phyloP scores from a whole-genome alignment of 2,797 vertebrate species.

The Poecilia wingei region DNA sequence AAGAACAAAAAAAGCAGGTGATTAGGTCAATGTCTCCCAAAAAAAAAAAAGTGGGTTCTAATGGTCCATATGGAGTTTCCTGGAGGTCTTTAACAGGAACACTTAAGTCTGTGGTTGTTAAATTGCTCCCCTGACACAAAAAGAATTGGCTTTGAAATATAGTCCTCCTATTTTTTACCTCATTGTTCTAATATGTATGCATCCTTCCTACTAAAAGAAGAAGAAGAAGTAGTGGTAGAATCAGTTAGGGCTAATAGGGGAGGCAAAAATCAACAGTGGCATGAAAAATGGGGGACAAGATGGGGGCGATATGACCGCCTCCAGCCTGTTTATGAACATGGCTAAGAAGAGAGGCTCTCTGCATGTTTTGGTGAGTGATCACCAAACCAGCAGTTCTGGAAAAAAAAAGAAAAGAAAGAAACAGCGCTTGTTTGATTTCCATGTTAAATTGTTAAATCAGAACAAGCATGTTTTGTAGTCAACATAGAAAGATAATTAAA shows the following conservation, averaged over 20 bases:
- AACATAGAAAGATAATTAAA: background rate
- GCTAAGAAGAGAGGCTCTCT: background rate
- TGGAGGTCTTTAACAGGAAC: constrained; percentile 32
- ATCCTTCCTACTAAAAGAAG: background rate
- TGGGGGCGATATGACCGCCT: background rate
- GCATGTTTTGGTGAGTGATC: background rate
- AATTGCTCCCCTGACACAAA: constrained; percentile 5
- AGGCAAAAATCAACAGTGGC: background rate
- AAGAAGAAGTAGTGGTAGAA: background rate
- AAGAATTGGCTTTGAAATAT: constrained; percentile 2
- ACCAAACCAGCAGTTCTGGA: background rate
- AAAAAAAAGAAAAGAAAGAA: background rate
- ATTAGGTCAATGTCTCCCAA: constrained; percentile 46
- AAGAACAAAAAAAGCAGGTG: constrained; percentile 27
- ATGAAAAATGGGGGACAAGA: background rate
- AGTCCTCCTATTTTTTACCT: background rate
- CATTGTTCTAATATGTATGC: background rate
- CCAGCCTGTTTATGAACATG: background rate
- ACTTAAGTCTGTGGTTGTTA: constrained; percentile 14
- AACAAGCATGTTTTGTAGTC: background rate
- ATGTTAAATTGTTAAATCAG: background rate
- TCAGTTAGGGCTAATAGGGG: background rate
- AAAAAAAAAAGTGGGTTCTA: constrained; percentile 18
- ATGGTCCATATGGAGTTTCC: constrained; percentile 29
- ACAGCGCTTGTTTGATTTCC: background rate